phyloP scores from a whole-genome alignment of 1,140 invertebrate genomes.

The Patella vulgata region DNA sequence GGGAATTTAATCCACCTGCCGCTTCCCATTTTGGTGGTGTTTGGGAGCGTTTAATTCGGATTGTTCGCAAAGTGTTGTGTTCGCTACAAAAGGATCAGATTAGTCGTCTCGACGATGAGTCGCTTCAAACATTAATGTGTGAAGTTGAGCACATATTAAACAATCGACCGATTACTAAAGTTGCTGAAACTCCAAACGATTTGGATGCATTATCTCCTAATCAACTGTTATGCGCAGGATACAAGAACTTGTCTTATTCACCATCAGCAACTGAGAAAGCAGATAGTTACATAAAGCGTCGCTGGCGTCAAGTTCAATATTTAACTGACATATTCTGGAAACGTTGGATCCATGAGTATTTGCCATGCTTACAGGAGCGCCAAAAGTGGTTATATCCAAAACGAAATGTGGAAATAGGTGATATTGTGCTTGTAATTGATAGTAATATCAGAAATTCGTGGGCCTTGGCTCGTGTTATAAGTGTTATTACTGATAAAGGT shows the following conservation, averaged over 20 bases:
- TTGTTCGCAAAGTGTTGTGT: too few relatives aligned
- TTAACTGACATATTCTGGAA: constrained; percentile 40
- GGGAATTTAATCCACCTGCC: constrained; percentile 63
- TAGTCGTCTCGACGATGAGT: constrained; percentile 10
- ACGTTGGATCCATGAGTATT: constrained; percentile 31
- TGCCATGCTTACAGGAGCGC: constrained; percentile 23
- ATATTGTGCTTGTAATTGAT: constrained; percentile 40
- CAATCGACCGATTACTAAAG: constrained; percentile 23
- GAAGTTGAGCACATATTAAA: too few relatives aligned
- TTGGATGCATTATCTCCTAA: constrained; percentile 34
- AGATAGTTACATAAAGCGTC: constrained; percentile 27
- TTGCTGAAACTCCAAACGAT: constrained; percentile 16
- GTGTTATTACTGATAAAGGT: constrained; percentile 9
- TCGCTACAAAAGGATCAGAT: constrained; percentile 4
- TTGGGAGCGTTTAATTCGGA: constrained; percentile 59
- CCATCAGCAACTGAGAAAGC: constrained; percentile 19
- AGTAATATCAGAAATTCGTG: constrained; percentile 29
- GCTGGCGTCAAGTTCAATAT: constrained; percentile 45
- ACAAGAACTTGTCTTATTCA: too few relatives aligned
- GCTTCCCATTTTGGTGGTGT: constrained; percentile 60
- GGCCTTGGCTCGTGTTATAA: constrained; percentile 13
- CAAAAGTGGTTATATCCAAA: constrained; percentile 28
- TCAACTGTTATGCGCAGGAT: constrained; percentile 30
- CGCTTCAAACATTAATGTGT: constrained; percentile 10
- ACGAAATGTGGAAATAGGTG: constrained; percentile 28